These are phyloP conservation scores for Rhineura floridana DNA, from an alignment of 2,113 vertebrate species.

Conservation along the genomic window DNA sequence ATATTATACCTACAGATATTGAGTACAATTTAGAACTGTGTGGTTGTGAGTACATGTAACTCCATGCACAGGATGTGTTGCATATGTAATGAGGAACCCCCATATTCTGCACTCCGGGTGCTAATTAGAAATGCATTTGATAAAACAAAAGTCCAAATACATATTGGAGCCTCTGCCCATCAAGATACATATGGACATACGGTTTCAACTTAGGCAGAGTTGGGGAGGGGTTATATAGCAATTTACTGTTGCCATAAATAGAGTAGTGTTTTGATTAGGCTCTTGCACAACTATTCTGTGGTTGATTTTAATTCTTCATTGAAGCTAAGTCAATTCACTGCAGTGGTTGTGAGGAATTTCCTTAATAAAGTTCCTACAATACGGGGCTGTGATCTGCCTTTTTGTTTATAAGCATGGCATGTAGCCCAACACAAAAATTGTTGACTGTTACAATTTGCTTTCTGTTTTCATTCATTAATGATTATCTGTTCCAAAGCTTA, in stretches of 20 bases:
- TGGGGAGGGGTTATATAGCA: no score
- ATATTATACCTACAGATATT: background rate
- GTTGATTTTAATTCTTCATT: background rate
- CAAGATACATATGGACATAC: background rate
- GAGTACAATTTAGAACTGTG: background rate
- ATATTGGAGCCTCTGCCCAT: background rate
- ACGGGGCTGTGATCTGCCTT: background rate
- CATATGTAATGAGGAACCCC: background rate
- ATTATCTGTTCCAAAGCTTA: background rate
- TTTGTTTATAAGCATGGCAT: background rate
- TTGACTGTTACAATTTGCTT: background rate
- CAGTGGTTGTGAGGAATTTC: background rate
- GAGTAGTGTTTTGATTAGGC: background rate
- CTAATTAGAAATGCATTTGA: background rate
- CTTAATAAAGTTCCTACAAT: background rate
- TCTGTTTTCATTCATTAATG: background rate
- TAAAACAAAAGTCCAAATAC: background rate
- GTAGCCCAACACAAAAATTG: background rate
- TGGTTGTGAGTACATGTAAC: background rate
- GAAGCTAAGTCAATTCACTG: background rate
- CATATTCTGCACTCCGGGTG: background rate
- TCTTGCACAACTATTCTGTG: background rate
- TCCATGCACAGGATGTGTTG: background rate
- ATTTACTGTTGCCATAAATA: background rate
- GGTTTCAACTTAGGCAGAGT: background rate